Base-by-base conservation (phyloP, 2,888 invertebrate genomes). In the Hemaris fuciformis region DNA sequence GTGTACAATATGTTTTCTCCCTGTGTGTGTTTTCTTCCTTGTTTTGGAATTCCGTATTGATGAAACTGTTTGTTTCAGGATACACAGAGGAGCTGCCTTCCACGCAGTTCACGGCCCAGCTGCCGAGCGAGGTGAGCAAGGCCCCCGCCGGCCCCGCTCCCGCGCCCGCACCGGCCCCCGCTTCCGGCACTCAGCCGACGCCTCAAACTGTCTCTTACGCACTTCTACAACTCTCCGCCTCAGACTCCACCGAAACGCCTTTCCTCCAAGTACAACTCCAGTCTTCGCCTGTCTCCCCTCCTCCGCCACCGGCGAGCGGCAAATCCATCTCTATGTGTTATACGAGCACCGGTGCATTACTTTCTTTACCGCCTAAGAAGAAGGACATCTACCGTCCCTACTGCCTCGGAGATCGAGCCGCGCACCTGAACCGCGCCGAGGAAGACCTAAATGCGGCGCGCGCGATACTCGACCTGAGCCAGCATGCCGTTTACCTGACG, bases 381-480 rank as follows among this genome's bases (percentile, higher is more conserved):
- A 97, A 97, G 86, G 97, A 98, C 86, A 97, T 98, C 75, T 98
- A 97, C 86, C 94, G 97, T 66, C 98, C 98, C 0, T 98, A 98
- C 88, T 97, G 97, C 68, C 89, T 96, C 69, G 96, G 95, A 66
- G 95, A 95, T 75, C 94, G 95, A 77, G 94, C 94, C 18, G 85
- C 82, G 58, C 93, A 94, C 62, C 88, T 93, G 31, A 90, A 94
- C 62, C 91, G 93, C 41, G 95, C 96, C 31, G 96, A 96, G 80
- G 97, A 97, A 83, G 97, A 97, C 77, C 93, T 97, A 59, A 96
- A 96, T 74, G 97, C 97, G 18, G 97, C 97, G 2, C 97, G 97
- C 81, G 97, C 98, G 15, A 97, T 98, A 74, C 94, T 98, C 63
- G 98, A 98, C 85, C 93, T 98, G 67, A 97, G 97, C 86, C 96